Evolutionary conservation across 2,797 vertebrate genomes (phyloP).

Genomic region (Gila robusta): DNA sequence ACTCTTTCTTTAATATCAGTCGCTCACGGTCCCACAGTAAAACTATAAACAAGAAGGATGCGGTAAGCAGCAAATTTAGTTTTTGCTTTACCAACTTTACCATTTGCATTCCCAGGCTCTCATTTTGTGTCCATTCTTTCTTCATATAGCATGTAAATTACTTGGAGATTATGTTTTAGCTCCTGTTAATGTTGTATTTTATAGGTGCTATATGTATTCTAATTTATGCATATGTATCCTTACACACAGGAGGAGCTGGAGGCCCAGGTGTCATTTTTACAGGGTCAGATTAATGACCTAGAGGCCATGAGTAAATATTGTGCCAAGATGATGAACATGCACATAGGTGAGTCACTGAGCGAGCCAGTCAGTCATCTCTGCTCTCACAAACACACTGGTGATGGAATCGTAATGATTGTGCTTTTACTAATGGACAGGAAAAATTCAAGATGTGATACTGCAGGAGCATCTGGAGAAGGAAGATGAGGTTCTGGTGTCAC

Average conservation of each 20-base stretch:
- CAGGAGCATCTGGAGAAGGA: slow-evolving; percentile 94
- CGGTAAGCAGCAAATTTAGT: slow-evolving; percentile 75
- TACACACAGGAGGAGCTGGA: slow-evolving; percentile 93
- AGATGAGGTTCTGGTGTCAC: slow-evolving; percentile 94
- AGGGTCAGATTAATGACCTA: slow-evolving; percentile 96
- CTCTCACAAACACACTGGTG: not conserved
- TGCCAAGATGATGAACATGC: slow-evolving; percentile 95
- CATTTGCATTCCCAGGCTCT: not conserved
- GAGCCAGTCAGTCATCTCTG: not conserved
- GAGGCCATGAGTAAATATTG: slow-evolving; percentile 99
- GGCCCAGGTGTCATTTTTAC: slow-evolving; percentile 94
- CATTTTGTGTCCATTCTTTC: not conserved
- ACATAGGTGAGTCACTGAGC: slow-evolving; percentile 88
- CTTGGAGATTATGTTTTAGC: not conserved
- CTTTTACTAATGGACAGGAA: slow-evolving; percentile 77
- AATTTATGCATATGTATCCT: slow-evolving; percentile 27
- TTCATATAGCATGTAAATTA: not conserved
- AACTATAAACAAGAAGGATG: slow-evolving; percentile 91
- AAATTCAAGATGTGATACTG: slow-evolving; percentile 97
- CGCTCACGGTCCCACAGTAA: slow-evolving; percentile 97
- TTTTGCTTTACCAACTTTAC: not conserved
- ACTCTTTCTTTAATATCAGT: slow-evolving; percentile 96
- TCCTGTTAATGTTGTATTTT: slow-evolving; percentile 24
- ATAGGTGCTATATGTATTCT: slow-evolving; percentile 33
- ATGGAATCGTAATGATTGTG: not conserved